These are phyloP conservation scores for Pteronotus mesoamericanus DNA, from an alignment of 2,797 vertebrate genomes.

Conservation along the genomic window DNA sequence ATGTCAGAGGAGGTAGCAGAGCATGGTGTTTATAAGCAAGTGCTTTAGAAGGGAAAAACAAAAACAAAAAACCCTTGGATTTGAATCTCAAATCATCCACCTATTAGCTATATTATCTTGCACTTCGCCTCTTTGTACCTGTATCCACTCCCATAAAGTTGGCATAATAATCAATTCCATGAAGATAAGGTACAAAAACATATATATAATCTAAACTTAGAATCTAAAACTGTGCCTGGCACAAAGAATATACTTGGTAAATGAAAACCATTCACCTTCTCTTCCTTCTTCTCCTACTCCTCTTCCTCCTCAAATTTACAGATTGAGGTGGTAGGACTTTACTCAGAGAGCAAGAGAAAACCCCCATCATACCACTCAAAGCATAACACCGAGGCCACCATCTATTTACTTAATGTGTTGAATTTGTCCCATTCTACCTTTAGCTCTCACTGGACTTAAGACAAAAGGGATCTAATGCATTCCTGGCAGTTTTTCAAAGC, in stretches of 20 bases:
- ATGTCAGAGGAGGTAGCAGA: neutral
- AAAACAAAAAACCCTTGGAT: neutral
- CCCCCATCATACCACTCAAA: neutral
- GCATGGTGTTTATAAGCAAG: neutral
- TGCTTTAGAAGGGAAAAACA: neutral
- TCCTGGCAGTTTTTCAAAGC: conserved; percentile 13
- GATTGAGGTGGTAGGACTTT: neutral
- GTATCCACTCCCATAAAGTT: neutral
- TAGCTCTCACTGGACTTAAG: conserved; percentile 56
- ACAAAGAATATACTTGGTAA: neutral
- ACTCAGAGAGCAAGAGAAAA: neutral
- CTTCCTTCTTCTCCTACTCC: neutral
- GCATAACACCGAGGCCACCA: neutral
- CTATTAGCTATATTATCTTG: neutral
- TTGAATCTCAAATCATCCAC: neutral
- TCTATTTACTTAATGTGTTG: neutral
- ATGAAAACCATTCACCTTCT: neutral
- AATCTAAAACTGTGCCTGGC: neutral
- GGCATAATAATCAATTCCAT: neutral
- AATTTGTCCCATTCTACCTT: neutral
- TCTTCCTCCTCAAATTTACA: neutral
- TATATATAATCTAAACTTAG: neutral
- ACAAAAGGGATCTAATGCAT: conserved; percentile 67
- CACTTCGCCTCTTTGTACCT: neutral
- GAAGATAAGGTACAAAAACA: neutral